A percentile compares a stretch with the other conserved stretches of the same genome.
These are phyloP conservation scores for Brachionus rubens DNA, from an alignment of 1,140 invertebrate species.

Conservation along the genomic window DNA sequence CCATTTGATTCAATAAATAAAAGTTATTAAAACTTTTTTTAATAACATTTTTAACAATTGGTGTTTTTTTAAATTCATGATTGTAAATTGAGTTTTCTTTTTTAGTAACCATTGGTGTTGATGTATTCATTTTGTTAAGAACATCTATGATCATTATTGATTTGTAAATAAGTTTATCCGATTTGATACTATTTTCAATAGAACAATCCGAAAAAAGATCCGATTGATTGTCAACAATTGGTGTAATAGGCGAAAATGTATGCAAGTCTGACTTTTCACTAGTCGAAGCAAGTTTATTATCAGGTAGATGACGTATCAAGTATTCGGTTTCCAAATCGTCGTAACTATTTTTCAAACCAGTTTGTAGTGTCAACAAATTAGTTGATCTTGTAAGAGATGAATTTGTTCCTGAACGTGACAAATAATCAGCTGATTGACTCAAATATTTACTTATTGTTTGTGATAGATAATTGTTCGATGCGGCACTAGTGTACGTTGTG, in stretches of 20 bases:
- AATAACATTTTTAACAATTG: conserved; percentile 7
- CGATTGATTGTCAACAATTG: conserved; percentile 12
- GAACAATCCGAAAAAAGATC: conserved; percentile 28
- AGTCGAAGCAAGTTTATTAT: background rate
- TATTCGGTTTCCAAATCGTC: conserved; percentile 12
- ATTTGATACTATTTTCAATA: background rate
- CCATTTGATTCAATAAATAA: conserved; percentile 20
- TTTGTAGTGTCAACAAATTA: conserved; percentile 2
- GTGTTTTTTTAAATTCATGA: background rate
- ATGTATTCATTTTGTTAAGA: conserved; percentile 9
- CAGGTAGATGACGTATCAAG: background rate
- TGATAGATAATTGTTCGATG: background rate
- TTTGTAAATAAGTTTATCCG: conserved; percentile 21
- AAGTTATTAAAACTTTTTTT: conserved; percentile 35
- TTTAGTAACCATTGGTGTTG: background rate
- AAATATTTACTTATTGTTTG: conserved; percentile 10
- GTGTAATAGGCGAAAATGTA: conserved; percentile 7
- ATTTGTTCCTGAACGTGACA: conserved; percentile 8
- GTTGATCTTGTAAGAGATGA: conserved; percentile 15
- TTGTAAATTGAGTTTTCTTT: background rate
- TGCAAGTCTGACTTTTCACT: conserved; percentile 19
- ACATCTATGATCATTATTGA: conserved; percentile 37
- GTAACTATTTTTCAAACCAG: background rate
- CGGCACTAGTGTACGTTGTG: background rate
- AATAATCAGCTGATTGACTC: conserved; percentile 25